These are phyloP conservation scores for Astyanax mexicanus DNA, from an alignment of 2,797 vertebrate genomes.

Conservation along the genomic window DNA sequence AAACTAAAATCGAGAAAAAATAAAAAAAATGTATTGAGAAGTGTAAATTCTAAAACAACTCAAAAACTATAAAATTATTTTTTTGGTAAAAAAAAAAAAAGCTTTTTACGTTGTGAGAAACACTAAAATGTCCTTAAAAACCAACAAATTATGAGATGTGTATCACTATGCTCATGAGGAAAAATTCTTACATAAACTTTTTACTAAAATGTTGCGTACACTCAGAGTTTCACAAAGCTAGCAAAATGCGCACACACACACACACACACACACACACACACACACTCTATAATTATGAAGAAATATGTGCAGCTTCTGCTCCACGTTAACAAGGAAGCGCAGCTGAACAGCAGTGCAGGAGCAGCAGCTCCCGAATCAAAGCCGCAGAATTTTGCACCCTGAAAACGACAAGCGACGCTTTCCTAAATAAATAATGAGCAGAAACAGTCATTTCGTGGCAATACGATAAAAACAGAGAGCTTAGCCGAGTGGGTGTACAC, in stretches of 20 bases:
- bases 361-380: conserved; percentile 16
- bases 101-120: no score
- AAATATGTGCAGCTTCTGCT: conserved; percentile 64
- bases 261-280: conserved; percentile 54
- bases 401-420: conserved; percentile 25
- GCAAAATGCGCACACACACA: conserved; percentile 51
- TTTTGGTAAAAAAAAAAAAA: no score
- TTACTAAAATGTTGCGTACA: no score
- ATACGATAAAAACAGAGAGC: background rate
- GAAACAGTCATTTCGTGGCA: conserved; percentile 1
- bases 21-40: no score
- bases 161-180: no score
- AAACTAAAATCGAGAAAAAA: no score
- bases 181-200: no score
- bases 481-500: background rate
- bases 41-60: no score
- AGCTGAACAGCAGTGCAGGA: background rate
- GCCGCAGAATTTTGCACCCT: conserved; percentile 15
- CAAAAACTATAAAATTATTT: no score
- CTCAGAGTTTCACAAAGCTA: no score
- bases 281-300: conserved; percentile 57
- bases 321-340: conserved; percentile 49
- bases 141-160: no score
- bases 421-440: conserved; percentile 48
- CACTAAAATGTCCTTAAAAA: no score